Conservation (phyloP, 1,140 invertebrate genomes). For the Araneus ventricosus region DNA sequence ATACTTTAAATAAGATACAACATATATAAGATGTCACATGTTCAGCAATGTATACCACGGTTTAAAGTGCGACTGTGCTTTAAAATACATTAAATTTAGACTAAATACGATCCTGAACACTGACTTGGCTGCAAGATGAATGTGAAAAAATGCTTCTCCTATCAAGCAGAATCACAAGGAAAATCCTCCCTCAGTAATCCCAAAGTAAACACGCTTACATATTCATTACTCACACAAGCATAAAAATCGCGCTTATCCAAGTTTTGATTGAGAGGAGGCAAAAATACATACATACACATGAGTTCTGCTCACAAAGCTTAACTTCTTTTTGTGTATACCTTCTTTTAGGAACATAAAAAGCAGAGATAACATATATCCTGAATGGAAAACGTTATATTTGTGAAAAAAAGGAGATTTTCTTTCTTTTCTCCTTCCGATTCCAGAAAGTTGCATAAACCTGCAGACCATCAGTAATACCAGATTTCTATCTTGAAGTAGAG, state of each 20-base stretch:
- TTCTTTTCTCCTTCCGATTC: not conserved
- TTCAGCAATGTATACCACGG: no score
- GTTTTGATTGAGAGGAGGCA: not conserved
- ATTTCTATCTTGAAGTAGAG: not conserved
- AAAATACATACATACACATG: constrained; percentile 7
- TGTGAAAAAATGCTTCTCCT: no score
- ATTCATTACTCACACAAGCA: not conserved
- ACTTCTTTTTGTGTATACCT: not conserved
- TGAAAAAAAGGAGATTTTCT: not conserved
- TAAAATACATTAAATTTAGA: no score
- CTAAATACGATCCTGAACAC: no score
- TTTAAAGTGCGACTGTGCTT: no score
- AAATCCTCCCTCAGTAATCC: not conserved
- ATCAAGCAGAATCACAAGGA: no score
- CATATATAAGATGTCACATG: no score
- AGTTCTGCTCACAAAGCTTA: not conserved
- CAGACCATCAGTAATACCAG: constrained; percentile 15
- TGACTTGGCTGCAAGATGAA: no score
- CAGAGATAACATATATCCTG: not conserved
- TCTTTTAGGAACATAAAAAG: not conserved
- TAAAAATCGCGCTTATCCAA: not conserved
- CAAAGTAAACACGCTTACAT: not conserved
- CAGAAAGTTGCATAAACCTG: constrained; percentile 17
- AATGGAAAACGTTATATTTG: not conserved
- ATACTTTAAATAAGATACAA: no score